phyloP scores from a whole-genome alignment of 2,888 invertebrate species.

The Drosophila gaucha region DNA sequence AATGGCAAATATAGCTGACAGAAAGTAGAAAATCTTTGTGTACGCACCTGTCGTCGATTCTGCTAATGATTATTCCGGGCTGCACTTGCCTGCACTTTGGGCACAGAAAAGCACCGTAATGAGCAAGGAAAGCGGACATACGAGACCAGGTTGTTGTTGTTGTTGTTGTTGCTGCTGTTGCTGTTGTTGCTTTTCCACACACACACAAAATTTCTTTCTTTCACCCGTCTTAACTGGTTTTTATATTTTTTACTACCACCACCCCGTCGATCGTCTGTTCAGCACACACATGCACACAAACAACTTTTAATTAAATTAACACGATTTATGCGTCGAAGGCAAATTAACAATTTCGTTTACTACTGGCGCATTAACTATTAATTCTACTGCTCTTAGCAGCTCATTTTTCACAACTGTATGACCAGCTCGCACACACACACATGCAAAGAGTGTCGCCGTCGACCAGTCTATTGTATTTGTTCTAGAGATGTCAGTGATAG shows the following conservation, averaged over 20 bases:
- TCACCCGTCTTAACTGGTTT: conserved; percentile 75
- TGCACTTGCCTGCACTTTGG: conserved; percentile 61
- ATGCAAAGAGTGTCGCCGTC: conserved; percentile 39
- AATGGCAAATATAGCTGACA: conserved; percentile 34
- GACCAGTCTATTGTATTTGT: conserved; percentile 41
- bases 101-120: conserved; percentile 68
- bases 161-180: conserved; percentile 25
- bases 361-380: conserved; percentile 30
- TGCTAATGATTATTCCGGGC: conserved; percentile 31
- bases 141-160: conserved; percentile 63
- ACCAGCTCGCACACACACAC: conserved; percentile 35
- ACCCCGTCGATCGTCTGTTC: conserved; percentile 21
- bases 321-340: conserved; percentile 22
- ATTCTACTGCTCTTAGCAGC: conserved; percentile 50
- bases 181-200: conserved; percentile 36
- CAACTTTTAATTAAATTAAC: conserved; percentile 44
- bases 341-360: conserved; percentile 29
- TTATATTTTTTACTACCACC: conserved; percentile 33
- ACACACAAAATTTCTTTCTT: conserved; percentile 72
- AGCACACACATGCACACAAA: conserved; percentile 12
- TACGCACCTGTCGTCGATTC: conserved; percentile 62
- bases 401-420: conserved; percentile 54
- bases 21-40: conserved; percentile 62
- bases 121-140: conserved; percentile 80
- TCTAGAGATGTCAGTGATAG: conserved; percentile 46